Percentiles rank a stretch among this genome's conserved stretches.
Evolutionary conservation across 2,888 invertebrate genomes (phyloP).

Genomic region (Synanthedon formicaeformis): DNA sequence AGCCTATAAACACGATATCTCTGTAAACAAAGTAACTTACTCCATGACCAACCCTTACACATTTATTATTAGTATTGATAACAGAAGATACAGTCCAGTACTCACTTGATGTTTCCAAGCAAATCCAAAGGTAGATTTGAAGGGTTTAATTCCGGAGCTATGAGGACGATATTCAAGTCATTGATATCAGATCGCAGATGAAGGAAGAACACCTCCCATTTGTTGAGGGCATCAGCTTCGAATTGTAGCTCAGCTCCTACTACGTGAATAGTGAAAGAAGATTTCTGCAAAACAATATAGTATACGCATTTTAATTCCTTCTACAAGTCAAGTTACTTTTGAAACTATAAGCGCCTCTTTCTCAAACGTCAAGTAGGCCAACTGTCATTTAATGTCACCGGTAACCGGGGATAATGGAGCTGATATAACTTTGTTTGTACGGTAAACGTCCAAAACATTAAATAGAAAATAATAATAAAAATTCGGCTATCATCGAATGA

Average conservation of each 20-base stretch:
- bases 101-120: constrained; percentile 67
- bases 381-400: too few relatives aligned
- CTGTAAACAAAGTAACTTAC: too few relatives aligned
- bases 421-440: too few relatives aligned
- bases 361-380: too few relatives aligned
- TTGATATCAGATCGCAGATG: constrained; percentile 72
- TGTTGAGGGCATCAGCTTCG: constrained; percentile 75
- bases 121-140: constrained; percentile 68
- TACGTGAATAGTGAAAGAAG: constrained; percentile 58
- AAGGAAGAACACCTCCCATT: constrained; percentile 79
- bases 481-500: too few relatives aligned
- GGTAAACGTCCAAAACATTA: too few relatives aligned
- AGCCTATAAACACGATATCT: too few relatives aligned
- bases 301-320: not conserved
- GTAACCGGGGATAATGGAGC: too few relatives aligned
- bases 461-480: too few relatives aligned
- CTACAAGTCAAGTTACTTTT: not conserved
- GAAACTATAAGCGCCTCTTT: not conserved
- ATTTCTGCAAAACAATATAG: constrained; percentile 22
- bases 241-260: constrained; percentile 79
- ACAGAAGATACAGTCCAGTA: not conserved
- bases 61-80: too few relatives aligned
- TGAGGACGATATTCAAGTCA: constrained; percentile 69
- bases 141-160: constrained; percentile 75
- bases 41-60: too few relatives aligned